Conservation (phyloP, 2,888 invertebrate species). For the Tanypteryx hageni region DNA sequence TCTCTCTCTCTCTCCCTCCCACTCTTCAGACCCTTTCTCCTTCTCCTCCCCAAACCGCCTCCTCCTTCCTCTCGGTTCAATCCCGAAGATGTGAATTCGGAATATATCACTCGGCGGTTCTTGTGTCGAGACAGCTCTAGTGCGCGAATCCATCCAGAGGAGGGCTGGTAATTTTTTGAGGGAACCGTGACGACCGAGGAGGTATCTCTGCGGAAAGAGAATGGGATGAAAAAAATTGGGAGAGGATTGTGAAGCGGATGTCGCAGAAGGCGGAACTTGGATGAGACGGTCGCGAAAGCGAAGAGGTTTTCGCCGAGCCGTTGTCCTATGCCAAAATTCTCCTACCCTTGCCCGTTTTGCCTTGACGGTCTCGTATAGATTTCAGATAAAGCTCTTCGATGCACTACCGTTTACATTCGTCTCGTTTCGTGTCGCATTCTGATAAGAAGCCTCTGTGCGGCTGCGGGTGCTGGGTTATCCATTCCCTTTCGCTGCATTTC, state of each 20-base stretch:
- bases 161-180: background rate
- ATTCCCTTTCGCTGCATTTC: constrained; percentile 52
- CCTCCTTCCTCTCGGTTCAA: constrained; percentile 32
- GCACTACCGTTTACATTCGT: background rate
- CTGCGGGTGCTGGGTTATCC: constrained; percentile 45
- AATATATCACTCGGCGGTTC: background rate
- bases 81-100: constrained; percentile 49
- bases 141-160: background rate
- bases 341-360: background rate
- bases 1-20: background rate
- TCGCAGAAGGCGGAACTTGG: background rate
- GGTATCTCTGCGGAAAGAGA: background rate
- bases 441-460: constrained; percentile 40
- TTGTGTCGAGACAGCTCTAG: background rate
- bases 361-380: background rate
- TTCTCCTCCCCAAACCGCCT: background rate
- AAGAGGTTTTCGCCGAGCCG: background rate
- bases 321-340: background rate
- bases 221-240: background rate
- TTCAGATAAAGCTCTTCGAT: background rate
- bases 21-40: background rate
- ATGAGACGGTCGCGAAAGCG: background rate
- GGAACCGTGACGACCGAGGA: background rate
- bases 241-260: background rate
- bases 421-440: constrained; percentile 46